These are phyloP conservation scores for Gymnoscopelus microlampas DNA, from an alignment of 2,797 vertebrate species.

Conservation along the genomic window DNA sequence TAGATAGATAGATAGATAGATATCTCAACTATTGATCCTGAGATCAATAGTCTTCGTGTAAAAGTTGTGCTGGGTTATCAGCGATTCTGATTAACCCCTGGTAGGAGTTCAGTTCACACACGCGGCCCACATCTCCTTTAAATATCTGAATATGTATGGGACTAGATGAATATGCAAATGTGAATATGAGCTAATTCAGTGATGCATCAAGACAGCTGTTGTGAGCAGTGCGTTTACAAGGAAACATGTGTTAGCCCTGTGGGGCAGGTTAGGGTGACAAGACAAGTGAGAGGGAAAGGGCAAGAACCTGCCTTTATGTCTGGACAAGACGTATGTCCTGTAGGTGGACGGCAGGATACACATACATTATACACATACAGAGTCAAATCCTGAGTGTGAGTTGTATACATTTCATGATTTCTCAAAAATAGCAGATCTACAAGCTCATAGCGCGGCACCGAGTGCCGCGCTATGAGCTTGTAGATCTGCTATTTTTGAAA, in stretches of 20 bases:
- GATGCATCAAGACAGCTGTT: conserved; percentile 68
- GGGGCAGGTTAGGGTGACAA: conserved; percentile 72
- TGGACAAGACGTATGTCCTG: conserved; percentile 53
- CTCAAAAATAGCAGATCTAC: no score
- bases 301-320: conserved; percentile 49
- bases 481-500: no score
- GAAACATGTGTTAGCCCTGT: conserved; percentile 77
- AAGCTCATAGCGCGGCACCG: no score
- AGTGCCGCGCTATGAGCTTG: no score
- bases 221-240: conserved; percentile 67
- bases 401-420: no score
- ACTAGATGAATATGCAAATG: conserved; percentile 77
- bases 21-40: not conserved
- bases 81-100: conserved; percentile 34
- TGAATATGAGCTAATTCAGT: conserved; percentile 69
- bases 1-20: not conserved
- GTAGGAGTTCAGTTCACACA: conserved; percentile 47
- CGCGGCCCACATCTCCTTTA: conserved; percentile 41
- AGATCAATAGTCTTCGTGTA: no score
- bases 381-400: no score
- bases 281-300: conserved; percentile 74
- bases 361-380: no score
- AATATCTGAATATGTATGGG: conserved; percentile 71
- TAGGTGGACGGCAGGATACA: not conserved
- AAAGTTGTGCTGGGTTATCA: no score